Conservation (phyloP, 2,797 vertebrate species). For the Myiotriccus ornatus region DNA sequence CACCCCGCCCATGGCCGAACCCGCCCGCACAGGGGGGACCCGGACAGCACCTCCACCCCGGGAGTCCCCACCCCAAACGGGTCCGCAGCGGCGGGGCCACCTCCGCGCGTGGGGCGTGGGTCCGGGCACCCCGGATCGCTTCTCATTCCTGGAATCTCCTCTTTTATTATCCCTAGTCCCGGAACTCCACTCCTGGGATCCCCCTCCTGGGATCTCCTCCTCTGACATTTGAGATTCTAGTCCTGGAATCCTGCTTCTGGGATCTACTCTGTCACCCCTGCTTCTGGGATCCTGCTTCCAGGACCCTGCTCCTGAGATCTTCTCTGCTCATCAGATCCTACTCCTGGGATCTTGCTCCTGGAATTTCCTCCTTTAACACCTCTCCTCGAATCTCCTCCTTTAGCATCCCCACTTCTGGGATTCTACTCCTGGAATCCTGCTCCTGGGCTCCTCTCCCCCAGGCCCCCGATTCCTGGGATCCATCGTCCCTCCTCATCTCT, state of each 20-base stretch:
- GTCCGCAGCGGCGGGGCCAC: background rate
- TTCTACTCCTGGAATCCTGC: background rate
- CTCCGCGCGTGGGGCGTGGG: accelerated
- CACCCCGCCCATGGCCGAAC: accelerated
- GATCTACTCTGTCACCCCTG: too few species aligned
- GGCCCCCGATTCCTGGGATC: background rate
- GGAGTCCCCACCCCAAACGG: background rate
- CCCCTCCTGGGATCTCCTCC: too few species aligned
- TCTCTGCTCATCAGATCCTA: background rate
- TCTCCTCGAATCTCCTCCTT: background rate
- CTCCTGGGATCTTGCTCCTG: background rate
- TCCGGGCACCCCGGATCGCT: accelerated
- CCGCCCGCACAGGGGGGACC: accelerated
- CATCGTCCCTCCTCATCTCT: background rate
- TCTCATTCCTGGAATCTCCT: accelerated
- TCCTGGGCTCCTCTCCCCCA: background rate
- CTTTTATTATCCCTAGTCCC: too few species aligned
- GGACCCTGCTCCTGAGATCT: too few species aligned
- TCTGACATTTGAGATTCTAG: too few species aligned
- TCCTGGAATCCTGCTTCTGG: background rate
- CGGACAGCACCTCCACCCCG: accelerated
- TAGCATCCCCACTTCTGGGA: background rate
- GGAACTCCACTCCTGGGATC: background rate
- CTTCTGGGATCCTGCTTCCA: too few species aligned
- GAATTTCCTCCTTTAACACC: too few species aligned